Evolutionary conservation across 2,888 invertebrate species (phyloP).

Genomic region (Diarsia rubi): DNA sequence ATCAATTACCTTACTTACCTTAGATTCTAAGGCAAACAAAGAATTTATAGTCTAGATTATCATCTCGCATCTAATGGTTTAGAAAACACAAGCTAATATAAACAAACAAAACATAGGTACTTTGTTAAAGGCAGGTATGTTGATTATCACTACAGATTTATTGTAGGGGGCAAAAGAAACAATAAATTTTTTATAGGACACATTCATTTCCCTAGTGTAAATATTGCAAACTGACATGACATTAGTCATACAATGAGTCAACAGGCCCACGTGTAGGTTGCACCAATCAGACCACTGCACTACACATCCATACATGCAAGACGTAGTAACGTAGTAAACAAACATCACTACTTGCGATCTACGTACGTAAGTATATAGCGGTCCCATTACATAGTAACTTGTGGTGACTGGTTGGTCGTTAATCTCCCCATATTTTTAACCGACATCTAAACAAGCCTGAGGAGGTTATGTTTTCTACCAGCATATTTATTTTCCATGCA

Average conservation of each 20-base stretch:
- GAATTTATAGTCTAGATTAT: too few species aligned
- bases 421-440: neutral
- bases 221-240: neutral
- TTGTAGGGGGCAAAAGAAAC: neutral
- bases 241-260: neutral
- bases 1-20: too few species aligned
- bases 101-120: too few species aligned
- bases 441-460: neutral
- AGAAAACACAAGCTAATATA: neutral
- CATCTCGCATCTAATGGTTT: too few species aligned
- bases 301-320: neutral
- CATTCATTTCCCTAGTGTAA: neutral
- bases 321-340: neutral
- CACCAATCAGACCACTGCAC: neutral
- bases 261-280: neutral
- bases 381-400: neutral
- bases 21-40: too few species aligned
- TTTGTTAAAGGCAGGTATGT: neutral
- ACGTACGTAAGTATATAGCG: neutral
- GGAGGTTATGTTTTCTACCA: neutral
- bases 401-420: neutral
- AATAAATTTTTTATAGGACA: neutral
- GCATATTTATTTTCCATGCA: neutral
- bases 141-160: neutral
- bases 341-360: constrained; percentile 1